Base-by-base conservation (phyloP, 1,140 invertebrate species). In the Achroia grisella region DNA sequence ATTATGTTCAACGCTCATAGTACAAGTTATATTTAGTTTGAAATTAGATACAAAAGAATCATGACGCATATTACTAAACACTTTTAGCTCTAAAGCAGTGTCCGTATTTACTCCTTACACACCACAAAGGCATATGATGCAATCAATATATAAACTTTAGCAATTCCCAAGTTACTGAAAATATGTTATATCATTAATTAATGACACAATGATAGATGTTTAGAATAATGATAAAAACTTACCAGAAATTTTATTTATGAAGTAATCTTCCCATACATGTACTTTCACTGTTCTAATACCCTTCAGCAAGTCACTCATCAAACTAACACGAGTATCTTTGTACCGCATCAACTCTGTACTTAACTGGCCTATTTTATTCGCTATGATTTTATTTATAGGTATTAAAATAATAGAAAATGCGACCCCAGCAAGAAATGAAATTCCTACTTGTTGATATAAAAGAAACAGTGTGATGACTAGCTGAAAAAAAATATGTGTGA, bases 221-320 rank as follows among this genome's bases (percentile, higher is more conserved):
- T 23, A 23, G 17, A 23, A 23, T 3, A 23, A 6, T 23, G n/a
- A 23, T 23, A 3, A 23, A 23, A 23, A 46, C 47, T 65, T 44
- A 79, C 76, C 66, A 39, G 88, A 77, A 14, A 94, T 89, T 83
- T 89, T 89, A 1, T 87, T 62, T 3, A 91, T 88, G 70, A 99
- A 99, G 73, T 94, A 91, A 28, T 93, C 88, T 78, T 99, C 97
- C 97, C 97, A 99, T 13, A 94, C 92, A 75, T 97, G 93, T 32
- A 97, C 88, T 86, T 99, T 99, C 6, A 99, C 91, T 9, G 93
- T 92, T 52, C 92, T 90, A 36, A 99, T 96, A 13, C 96, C 96
- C 56, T 89, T 88, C 34, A 99, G 87, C 50, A 95, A 88, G 88
- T 99, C 97, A 39, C 92, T 93, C 65, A 97, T 95, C 5, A 97